Percentiles rank a stretch among this genome's conserved stretches.
Conservation (phyloP, 2,888 invertebrate genomes). For the Drosophila diplacantha region DNA sequence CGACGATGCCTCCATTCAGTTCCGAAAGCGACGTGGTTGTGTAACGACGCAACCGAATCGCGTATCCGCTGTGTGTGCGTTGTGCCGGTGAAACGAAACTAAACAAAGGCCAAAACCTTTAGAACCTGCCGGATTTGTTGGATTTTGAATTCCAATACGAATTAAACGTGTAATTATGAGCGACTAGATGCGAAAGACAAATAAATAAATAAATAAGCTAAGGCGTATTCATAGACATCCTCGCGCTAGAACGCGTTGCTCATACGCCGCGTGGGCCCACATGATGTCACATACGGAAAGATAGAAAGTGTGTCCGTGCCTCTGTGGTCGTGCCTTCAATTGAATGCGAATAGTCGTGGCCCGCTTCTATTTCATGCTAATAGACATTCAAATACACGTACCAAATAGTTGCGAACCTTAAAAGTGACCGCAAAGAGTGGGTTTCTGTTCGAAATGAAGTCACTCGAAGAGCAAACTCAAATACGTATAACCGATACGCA, state of each 20-base stretch:
- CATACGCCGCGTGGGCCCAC: constrained; percentile 34
- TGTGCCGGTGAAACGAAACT: constrained; percentile 25
- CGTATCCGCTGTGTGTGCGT: constrained; percentile 32
- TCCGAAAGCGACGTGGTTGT: constrained; percentile 75
- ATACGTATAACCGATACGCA: constrained; percentile 12
- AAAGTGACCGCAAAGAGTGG: constrained; percentile 19
- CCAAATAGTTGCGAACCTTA: background rate
- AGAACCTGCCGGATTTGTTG: constrained; percentile 22
- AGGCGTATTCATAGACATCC: constrained; percentile 2
- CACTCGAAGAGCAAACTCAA: constrained; percentile 22
- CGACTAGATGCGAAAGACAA: constrained; percentile 19
- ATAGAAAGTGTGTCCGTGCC: constrained; percentile 41
- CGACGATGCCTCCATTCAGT: constrained; percentile 55
- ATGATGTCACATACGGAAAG: constrained; percentile 43
- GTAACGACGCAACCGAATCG: constrained; percentile 62
- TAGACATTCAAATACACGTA: constrained; percentile 57
- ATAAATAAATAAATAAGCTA: constrained; percentile 4
- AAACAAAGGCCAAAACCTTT: constrained; percentile 38
- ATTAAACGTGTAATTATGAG: constrained; percentile 30
- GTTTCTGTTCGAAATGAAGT: constrained; percentile 35
- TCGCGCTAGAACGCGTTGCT: constrained; percentile 20
- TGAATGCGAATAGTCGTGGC: constrained; percentile 45
- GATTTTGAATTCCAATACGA: constrained; percentile 21
- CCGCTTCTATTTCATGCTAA: constrained; percentile 62
- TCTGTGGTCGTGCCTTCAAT: constrained; percentile 25